phyloP scores from a whole-genome alignment of 2,113 vertebrate genomes.

The Cyprinus carpio region DNA sequence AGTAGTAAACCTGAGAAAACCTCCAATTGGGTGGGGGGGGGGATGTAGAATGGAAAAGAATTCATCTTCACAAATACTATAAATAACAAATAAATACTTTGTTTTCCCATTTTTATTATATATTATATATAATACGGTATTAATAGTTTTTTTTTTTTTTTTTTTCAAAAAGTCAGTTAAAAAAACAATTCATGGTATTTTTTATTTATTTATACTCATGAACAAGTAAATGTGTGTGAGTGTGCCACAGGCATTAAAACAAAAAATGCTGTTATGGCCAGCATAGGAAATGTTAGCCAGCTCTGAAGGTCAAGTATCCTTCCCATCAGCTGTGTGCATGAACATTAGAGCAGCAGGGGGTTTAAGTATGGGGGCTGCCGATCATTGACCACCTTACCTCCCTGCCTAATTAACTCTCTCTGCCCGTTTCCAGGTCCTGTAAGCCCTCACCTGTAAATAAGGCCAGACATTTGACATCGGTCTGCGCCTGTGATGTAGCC shows the following conservation, averaged over 20 bases:
- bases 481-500: slow-evolving; percentile 62
- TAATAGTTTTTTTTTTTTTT: neutral
- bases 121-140: neutral
- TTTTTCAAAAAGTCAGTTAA: too few relatives aligned
- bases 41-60: neutral
- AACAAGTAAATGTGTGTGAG: neutral
- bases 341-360: slow-evolving; percentile 61
- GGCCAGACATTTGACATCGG: slow-evolving; percentile 68
- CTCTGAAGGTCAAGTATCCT: slow-evolving; percentile 73
- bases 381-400: slow-evolving; percentile 73
- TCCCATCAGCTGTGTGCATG: slow-evolving; percentile 65
- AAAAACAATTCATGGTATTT: too few relatives aligned
- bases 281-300: slow-evolving; percentile 69
- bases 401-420: slow-evolving; percentile 75
- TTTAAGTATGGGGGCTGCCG: slow-evolving; percentile 60
- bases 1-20: neutral
- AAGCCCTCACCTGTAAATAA: slow-evolving; percentile 74
- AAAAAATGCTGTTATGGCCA: slow-evolving; percentile 56
- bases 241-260: neutral
- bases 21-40: neutral
- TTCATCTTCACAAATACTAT: neutral
- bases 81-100: neutral
- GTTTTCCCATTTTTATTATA: neutral
- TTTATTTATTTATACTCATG: too few relatives aligned
- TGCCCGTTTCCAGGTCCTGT: slow-evolving; percentile 64